Conservation (phyloP, 2,113 vertebrate species). For the Lampris megalopsis region DNA sequence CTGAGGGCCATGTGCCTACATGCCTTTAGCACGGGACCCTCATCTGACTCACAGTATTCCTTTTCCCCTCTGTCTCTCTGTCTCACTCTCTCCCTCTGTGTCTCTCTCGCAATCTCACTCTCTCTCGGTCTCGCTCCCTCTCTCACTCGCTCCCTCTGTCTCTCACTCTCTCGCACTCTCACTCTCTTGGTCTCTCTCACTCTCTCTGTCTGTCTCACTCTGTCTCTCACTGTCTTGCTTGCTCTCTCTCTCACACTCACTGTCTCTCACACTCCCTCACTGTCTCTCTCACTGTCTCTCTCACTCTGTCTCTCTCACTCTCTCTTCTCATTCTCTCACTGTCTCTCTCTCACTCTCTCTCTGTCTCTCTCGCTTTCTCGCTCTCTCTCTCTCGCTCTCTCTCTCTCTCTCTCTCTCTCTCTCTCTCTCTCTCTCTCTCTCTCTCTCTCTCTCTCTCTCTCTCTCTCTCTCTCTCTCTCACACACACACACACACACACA, state of each 20-base stretch:
- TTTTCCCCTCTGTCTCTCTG: background rate
- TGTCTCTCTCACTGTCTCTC: constrained; percentile 18
- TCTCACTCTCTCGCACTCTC: constrained; percentile 18
- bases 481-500: constrained; percentile 27
- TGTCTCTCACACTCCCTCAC: too few relatives aligned
- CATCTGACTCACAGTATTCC: constrained; percentile 72
- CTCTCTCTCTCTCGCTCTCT: too few relatives aligned
- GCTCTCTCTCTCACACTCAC: too few relatives aligned
- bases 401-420: too few relatives aligned
- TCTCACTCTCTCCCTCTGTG: constrained; percentile 7
- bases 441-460: background rate
- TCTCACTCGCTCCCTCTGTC: constrained; percentile 19
- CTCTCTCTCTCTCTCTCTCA: constrained; percentile 16
- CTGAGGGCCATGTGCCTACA: constrained; percentile 73
- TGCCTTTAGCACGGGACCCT: constrained; percentile 83
- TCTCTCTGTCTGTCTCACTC: background rate
- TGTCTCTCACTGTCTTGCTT: too few relatives aligned
- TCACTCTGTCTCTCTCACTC: constrained; percentile 15
- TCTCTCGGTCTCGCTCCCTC: constrained; percentile 15
- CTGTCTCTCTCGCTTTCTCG: too few relatives aligned
- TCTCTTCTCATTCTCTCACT: constrained; percentile 12
- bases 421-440: too few relatives aligned
- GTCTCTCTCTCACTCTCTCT: too few relatives aligned
- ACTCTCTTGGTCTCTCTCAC: background rate
- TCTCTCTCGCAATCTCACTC: background rate